These are phyloP conservation scores for Emys orbicularis DNA, from an alignment of 2,797 vertebrate genomes.

Conservation along the genomic window DNA sequence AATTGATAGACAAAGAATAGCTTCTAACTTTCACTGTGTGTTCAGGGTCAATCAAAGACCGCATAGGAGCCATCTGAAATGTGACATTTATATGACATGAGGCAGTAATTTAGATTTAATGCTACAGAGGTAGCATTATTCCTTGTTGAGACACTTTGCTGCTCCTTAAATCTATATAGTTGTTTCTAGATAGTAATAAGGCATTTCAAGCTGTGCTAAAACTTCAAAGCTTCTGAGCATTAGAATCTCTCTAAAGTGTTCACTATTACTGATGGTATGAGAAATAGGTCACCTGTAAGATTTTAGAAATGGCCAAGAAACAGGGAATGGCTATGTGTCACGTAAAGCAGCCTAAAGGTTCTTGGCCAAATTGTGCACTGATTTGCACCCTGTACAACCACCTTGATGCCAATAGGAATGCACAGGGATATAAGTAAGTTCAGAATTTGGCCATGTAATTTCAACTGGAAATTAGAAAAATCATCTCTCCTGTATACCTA, in stretches of 20 bases:
- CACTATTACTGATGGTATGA: not conserved
- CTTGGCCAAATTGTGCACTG: not conserved
- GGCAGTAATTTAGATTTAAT: not conserved
- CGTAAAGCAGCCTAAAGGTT: not conserved
- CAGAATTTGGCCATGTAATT: not conserved
- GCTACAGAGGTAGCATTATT: not conserved
- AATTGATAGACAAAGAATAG: not conserved
- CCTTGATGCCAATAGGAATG: not conserved
- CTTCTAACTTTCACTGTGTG: not conserved
- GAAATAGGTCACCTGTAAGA: rapidly evolving
- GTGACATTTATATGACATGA: not conserved
- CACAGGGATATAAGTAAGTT: not conserved
- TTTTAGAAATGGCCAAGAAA: not conserved
- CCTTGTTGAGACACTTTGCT: not conserved
- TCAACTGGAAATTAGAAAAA: not conserved
- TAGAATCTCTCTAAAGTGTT: not conserved
- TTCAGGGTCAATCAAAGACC: not conserved
- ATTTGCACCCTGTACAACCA: not conserved
- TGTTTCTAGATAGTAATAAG: not conserved
- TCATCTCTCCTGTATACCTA: not conserved
- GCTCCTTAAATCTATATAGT: not conserved
- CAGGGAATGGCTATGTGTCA: not conserved
- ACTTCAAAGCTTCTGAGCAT: not conserved
- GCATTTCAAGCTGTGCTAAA: not conserved
- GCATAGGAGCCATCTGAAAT: not conserved